Conservation (phyloP, 2,888 invertebrate species). For the Drosophila affinis region DNA sequence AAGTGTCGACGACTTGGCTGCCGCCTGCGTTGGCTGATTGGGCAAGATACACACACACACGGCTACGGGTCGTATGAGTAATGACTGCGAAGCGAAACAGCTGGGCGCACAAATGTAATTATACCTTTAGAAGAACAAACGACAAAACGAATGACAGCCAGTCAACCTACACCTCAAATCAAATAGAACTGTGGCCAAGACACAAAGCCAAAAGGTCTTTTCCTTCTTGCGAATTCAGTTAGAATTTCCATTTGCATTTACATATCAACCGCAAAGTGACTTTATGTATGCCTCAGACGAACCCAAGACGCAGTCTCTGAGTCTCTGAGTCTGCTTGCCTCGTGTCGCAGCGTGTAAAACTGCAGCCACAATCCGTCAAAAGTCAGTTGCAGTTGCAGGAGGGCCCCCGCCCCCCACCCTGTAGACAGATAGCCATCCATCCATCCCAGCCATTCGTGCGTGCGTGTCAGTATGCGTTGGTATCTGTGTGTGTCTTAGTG, state of each 20-base stretch:
- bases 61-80: constrained; percentile 68
- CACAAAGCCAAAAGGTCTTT: not conserved
- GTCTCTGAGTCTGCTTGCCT: not conserved
- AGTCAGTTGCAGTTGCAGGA: constrained; percentile 57
- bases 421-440: constrained; percentile 16
- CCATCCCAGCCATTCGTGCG: not conserved
- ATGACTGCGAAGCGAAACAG: constrained; percentile 57
- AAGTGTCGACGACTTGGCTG: constrained; percentile 57
- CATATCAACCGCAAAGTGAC: constrained; percentile 10
- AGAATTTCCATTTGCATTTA: not conserved
- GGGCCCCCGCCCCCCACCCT: constrained; percentile 28
- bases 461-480: constrained; percentile 23
- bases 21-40: constrained; percentile 35
- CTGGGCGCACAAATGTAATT: constrained; percentile 59
- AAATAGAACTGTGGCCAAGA: not conserved
- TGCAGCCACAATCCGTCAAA: constrained; percentile 34
- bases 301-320: constrained; percentile 43
- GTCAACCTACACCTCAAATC: constrained; percentile 47
- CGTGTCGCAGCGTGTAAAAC: constrained; percentile 30
- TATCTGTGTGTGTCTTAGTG: constrained; percentile 8
- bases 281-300: constrained; percentile 27
- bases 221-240: not conserved
- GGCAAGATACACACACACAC: constrained; percentile 14
- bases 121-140: constrained; percentile 43
- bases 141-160: constrained; percentile 16